Conservation (phyloP, 2,888 invertebrate species). For the Loripinus fragilis region DNA sequence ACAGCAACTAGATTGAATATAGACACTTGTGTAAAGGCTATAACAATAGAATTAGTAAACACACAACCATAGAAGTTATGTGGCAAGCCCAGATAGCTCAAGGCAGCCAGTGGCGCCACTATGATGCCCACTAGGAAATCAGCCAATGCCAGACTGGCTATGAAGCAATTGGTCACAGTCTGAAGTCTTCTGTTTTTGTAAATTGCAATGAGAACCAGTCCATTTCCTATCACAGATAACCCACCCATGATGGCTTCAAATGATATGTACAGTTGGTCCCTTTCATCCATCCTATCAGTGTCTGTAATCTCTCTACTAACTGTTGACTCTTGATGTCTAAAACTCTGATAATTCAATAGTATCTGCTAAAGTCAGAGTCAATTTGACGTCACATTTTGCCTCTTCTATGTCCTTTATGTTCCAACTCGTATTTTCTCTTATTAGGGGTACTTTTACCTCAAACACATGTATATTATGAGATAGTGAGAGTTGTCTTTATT, state of each 20-base stretch:
- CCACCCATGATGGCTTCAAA: conserved; percentile 72
- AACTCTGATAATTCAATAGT: no score
- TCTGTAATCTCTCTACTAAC: no score
- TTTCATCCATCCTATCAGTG: conserved; percentile 55
- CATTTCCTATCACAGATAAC: conserved; percentile 69
- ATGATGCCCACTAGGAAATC: conserved; percentile 77
- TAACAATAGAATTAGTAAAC: conserved; percentile 78
- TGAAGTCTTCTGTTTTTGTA: conserved; percentile 65
- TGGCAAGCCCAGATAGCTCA: conserved; percentile 72
- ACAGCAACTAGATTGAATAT: conserved; percentile 80
- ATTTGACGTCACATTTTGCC: no score
- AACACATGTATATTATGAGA: no score
- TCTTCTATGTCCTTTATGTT: no score
- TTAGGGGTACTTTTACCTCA: no score
- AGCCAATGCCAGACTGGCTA: conserved; percentile 76
- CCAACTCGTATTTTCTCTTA: no score
- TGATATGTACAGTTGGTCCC: conserved; percentile 68
- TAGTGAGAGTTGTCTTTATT: no score
- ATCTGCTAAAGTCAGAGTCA: no score
- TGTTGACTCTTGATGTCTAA: no score
- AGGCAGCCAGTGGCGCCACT: conserved; percentile 73
- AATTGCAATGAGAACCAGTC: conserved; percentile 73
- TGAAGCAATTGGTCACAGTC: conserved; percentile 77
- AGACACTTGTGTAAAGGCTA: conserved; percentile 81
- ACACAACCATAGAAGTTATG: conserved; percentile 75